Evolutionary conservation across 2,113 vertebrate genomes (phyloP).

Genomic region (Scalopus aquaticus): DNA sequence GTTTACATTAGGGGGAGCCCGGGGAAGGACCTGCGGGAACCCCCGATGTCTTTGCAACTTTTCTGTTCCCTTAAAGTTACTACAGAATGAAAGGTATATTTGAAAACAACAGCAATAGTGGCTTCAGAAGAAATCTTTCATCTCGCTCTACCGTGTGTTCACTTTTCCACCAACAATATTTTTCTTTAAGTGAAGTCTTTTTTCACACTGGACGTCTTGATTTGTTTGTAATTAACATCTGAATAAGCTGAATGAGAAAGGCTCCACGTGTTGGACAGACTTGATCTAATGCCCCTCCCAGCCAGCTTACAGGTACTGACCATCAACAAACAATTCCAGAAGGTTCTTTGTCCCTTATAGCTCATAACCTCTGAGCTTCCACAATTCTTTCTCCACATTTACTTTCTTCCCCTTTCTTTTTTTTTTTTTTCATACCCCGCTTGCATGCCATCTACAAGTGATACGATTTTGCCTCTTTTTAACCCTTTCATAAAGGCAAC

Average conservation of each 20-base stretch:
- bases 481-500: not conserved
- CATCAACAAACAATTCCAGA: not conserved
- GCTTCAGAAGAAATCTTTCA: not conserved
- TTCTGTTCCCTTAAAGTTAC: not conserved
- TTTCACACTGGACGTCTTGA: not conserved
- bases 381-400: not conserved
- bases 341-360: not conserved
- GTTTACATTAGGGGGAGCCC: not conserved
- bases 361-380: not conserved
- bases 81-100: not conserved
- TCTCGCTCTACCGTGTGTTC: accelerated
- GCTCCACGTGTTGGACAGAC: not conserved
- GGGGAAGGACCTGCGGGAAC: not conserved
- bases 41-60: not conserved
- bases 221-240: not conserved
- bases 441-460: not conserved
- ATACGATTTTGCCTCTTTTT: not conserved
- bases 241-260: not conserved
- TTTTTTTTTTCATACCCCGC: not conserved
- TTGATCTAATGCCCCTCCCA: not conserved
- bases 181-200: not conserved
- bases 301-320: not conserved
- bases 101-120: not conserved
- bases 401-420: not conserved
- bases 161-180: not conserved